Evolutionary conservation across 53 echinoderm and acorn worm species (phyloP).

Genomic region (Hippasteria phrygiana): DNA sequence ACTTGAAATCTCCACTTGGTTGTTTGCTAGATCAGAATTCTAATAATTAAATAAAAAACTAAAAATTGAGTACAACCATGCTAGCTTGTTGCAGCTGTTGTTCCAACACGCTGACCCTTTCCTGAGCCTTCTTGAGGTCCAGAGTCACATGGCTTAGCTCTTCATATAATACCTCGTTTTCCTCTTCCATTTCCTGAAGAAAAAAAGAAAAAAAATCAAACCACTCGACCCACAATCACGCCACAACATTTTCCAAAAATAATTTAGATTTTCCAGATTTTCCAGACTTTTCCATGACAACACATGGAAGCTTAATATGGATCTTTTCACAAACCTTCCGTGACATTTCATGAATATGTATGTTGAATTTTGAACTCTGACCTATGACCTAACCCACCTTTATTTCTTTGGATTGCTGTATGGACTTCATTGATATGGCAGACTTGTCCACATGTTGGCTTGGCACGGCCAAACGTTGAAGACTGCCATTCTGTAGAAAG

Average conservation of each 20-base stretch:
- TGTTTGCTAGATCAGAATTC: too few relatives aligned
- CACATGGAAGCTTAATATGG: too few relatives aligned
- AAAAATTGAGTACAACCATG: too few relatives aligned
- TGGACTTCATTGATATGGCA: neutral
- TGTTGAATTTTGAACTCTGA: neutral
- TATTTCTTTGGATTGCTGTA: slow-evolving; percentile 55
- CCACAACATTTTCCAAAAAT: neutral
- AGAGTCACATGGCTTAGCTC: slow-evolving; percentile 80
- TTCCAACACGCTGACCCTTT: slow-evolving; percentile 81
- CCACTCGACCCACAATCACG: neutral
- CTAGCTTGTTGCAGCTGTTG: slow-evolving; percentile 58
- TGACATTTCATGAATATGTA: too few relatives aligned
- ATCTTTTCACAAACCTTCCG: too few relatives aligned
- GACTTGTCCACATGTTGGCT: slow-evolving; percentile 4
- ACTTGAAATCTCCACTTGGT: too few relatives aligned
- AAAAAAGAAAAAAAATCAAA: neutral
- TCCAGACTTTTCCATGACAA: neutral
- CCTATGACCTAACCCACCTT: slow-evolving; percentile 52
- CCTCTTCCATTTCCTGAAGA: slow-evolving; percentile 94
- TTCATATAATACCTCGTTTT: slow-evolving; percentile 94
- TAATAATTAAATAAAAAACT: too few relatives aligned
- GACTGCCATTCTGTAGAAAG: slow-evolving; percentile 37
- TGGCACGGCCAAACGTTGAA: neutral
- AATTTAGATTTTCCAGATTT: neutral
- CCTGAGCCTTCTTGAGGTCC: slow-evolving; percentile 78